Conservation (phyloP, 2,797 vertebrate genomes). For the Ispidina lecontei region DNA sequence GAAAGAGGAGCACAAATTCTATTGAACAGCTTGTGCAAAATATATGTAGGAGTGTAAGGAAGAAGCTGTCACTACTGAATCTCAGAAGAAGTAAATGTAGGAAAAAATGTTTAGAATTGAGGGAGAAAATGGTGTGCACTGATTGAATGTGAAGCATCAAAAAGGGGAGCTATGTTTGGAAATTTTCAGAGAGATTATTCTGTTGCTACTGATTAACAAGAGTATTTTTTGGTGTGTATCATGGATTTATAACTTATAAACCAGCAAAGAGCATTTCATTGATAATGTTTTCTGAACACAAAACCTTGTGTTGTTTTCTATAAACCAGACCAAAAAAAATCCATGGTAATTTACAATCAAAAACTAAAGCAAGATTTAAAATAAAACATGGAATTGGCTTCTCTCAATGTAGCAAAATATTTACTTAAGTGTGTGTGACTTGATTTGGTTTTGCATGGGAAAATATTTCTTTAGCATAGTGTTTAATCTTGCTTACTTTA, state of each 20-base stretch:
- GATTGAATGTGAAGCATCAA: background rate
- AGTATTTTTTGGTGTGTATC: background rate
- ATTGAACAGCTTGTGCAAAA: conserved; percentile 60
- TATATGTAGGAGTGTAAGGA: conserved; percentile 65
- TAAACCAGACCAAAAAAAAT: background rate
- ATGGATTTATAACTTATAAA: background rate
- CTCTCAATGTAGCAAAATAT: conserved; percentile 5
- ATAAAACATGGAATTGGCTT: background rate
- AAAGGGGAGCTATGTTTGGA: background rate
- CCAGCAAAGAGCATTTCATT: background rate
- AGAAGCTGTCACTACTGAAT: conserved; percentile 65
- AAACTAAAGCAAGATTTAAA: background rate
- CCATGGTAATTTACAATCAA: background rate
- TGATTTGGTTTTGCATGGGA: background rate
- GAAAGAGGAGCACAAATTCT: conserved; percentile 27
- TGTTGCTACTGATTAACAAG: background rate
- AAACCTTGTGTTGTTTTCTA: background rate
- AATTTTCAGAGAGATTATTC: background rate
- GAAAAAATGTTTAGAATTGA: conserved; percentile 15
- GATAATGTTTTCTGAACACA: background rate
- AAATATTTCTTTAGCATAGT: conserved; percentile 29
- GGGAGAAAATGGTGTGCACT: background rate
- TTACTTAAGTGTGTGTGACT: conserved; percentile 32
- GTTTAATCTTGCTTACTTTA: conserved; percentile 32
- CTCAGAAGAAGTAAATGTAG: conserved; percentile 20